Conservation (phyloP, 2,797 vertebrate species). For the Paguma larvata region DNA sequence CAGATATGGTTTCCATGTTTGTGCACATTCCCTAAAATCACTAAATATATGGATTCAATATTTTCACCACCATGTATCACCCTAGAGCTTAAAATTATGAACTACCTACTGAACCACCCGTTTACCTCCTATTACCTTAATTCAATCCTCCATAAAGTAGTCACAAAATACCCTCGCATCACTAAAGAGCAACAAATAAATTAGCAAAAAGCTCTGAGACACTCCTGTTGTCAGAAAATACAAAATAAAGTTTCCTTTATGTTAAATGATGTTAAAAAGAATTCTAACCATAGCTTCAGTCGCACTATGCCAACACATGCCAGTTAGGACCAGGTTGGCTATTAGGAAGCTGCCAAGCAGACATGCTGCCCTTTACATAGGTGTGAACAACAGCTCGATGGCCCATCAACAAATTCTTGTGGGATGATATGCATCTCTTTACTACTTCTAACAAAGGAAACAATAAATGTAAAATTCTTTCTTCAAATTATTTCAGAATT, state of each 20-base stretch:
- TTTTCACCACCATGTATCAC: background rate
- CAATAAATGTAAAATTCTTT: constrained; percentile 49
- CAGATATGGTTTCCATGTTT: constrained; percentile 1
- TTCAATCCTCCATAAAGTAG: constrained; percentile 44
- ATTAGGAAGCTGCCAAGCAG: background rate
- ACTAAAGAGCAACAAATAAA: constrained; percentile 49
- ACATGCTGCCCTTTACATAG: background rate
- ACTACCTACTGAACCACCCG: constrained; percentile 3
- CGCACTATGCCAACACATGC: background rate
- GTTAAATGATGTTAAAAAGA: constrained; percentile 51
- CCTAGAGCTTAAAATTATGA: constrained; percentile 55
- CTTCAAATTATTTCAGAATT: constrained; percentile 44
- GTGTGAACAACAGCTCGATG: background rate
- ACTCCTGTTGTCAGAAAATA: constrained; percentile 50
- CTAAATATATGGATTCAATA: constrained; percentile 15
- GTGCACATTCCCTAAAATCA: constrained; percentile 39
- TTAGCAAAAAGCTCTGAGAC: constrained; percentile 43
- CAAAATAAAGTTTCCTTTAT: constrained; percentile 41
- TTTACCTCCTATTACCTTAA: constrained; percentile 39
- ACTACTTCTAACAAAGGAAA: constrained; percentile 59
- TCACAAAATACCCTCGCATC: constrained; percentile 59
- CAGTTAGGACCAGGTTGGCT: background rate
- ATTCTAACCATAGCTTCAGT: background rate
- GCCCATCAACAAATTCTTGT: constrained; percentile 21
- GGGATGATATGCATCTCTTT: constrained; percentile 40